Evolutionary conservation across 2,888 invertebrate species (phyloP).

Genomic region (Priapulus caudatus): DNA sequence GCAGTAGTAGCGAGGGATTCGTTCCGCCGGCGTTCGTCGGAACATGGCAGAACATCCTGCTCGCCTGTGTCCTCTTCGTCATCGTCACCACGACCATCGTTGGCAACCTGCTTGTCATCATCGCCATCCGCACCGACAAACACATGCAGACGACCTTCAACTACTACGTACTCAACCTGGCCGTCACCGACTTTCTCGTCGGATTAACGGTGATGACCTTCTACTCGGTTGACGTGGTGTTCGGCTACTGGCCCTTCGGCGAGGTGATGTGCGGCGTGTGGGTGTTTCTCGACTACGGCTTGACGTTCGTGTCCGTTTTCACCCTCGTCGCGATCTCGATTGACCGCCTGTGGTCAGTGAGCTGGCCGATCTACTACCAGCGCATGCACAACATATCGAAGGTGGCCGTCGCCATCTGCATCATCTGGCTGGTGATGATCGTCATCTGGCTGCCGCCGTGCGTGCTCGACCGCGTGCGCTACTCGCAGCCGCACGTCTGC

Average conservation of each 20-base stretch:
- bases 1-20: too few species aligned
- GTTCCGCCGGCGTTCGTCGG: too few species aligned
- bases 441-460: conserved; percentile 31
- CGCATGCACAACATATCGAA: conserved; percentile 25
- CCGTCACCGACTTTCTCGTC: conserved; percentile 32
- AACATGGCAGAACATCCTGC: too few species aligned
- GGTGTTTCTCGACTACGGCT: conserved; percentile 38
- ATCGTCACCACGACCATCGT: conserved; percentile 21
- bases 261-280: conserved; percentile 33
- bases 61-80: background rate
- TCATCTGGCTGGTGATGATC: conserved; percentile 27
- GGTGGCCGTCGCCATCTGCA: conserved; percentile 19
- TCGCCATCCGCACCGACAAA: conserved; percentile 30
- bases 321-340: conserved; percentile 34
- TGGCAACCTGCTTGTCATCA: conserved; percentile 33
- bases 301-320: conserved; percentile 37
- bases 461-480: conserved; percentile 26
- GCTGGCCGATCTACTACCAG: conserved; percentile 27
- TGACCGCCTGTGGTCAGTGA: conserved; percentile 31
- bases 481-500: conserved; percentile 24
- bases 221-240: conserved; percentile 30
- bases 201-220: conserved; percentile 34
- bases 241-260: conserved; percentile 36
- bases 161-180: conserved; percentile 27
- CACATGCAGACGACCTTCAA: conserved; percentile 34